Conservation (phyloP, 2,113 vertebrate species). For the Apodemus sylvaticus region DNA sequence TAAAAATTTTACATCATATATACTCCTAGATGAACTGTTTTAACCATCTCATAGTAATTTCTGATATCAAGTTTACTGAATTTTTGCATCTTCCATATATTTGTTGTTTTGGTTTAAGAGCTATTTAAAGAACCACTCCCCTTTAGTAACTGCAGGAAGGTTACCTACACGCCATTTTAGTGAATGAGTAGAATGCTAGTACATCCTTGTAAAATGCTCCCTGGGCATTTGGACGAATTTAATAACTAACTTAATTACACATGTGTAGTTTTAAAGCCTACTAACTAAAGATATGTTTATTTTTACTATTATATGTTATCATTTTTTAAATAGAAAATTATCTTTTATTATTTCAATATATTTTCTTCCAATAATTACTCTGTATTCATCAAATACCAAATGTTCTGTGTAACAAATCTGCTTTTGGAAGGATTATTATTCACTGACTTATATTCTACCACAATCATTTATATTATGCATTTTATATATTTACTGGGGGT, state of each 20-base stretch:
- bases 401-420: background rate
- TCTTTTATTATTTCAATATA: background rate
- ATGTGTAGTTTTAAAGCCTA: background rate
- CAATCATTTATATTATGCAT: background rate
- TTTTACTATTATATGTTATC: background rate
- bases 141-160: background rate
- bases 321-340: background rate
- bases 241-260: background rate
- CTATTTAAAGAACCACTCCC: background rate
- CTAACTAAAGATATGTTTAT: background rate
- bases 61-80: constrained; percentile 10
- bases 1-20: background rate
- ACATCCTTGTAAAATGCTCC: background rate
- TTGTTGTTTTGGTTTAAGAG: background rate
- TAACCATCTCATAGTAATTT: background rate
- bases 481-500: background rate
- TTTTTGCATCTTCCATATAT: background rate
- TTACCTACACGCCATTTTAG: background rate
- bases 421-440: background rate
- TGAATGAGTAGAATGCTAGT: background rate
- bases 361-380: background rate
- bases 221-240: background rate
- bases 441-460: background rate
- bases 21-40: background rate
- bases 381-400: background rate